Evolutionary conservation across 2,888 invertebrate genomes (phyloP).

Genomic region (Vannuccia rotundouncinata): DNA sequence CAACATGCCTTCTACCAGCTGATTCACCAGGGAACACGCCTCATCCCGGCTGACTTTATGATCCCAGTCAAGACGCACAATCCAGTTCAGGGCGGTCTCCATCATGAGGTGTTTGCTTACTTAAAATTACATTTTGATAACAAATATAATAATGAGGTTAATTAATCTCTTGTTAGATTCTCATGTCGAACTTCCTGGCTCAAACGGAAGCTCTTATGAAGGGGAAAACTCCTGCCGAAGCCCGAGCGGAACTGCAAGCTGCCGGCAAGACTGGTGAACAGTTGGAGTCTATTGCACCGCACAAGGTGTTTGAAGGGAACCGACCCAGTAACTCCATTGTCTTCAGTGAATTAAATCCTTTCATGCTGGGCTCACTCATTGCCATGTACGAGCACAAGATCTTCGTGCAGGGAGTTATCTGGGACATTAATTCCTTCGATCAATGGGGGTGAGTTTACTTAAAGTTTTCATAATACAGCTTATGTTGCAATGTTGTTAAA

Average conservation of each 20-base stretch:
- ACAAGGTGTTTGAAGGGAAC: constrained; percentile 78
- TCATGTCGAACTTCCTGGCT: constrained; percentile 91
- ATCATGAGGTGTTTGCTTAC: constrained; percentile 81
- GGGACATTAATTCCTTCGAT: constrained; percentile 98
- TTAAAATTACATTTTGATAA: too few relatives aligned
- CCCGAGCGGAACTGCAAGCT: constrained; percentile 71
- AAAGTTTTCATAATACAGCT: not conserved
- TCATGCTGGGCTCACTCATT: constrained; percentile 82
- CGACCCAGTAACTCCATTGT: constrained; percentile 93
- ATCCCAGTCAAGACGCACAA: constrained; percentile 86
- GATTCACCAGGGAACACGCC: constrained; percentile 82
- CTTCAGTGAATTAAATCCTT: constrained; percentile 81
- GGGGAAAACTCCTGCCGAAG: constrained; percentile 65
- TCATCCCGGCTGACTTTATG: constrained; percentile 93
- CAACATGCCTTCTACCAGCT: constrained; percentile 99
- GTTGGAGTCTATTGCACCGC: constrained; percentile 58
- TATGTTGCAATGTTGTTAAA: not conserved
- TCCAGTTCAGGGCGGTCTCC: constrained; percentile 69
- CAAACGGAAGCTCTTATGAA: constrained; percentile 91
- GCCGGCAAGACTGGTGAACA: constrained; percentile 68
- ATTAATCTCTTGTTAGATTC: constrained; percentile 62
- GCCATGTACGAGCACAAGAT: constrained; percentile 98
- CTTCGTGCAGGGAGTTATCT: constrained; percentile 92
- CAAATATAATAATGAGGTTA: too few relatives aligned
- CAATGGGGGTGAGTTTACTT: constrained; percentile 80